Percentiles rank a stretch among this genome's conserved stretches.
These are phyloP conservation scores for Thymelicus sylvestris DNA, from an alignment of 2,888 invertebrate species.

Conservation along the genomic window DNA sequence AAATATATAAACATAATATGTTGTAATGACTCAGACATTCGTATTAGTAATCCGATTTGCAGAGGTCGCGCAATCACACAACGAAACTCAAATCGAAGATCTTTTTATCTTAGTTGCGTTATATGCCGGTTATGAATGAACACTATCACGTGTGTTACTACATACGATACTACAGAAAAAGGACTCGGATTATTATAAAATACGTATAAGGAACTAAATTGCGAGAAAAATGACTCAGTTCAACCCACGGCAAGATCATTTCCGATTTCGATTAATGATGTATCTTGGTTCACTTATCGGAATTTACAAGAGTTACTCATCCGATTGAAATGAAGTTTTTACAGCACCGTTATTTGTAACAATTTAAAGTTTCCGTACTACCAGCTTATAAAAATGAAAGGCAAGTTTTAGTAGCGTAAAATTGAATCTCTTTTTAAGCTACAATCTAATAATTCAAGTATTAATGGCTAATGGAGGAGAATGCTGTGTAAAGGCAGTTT, in stretches of 20 bases:
- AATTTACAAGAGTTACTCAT: constrained; percentile 45
- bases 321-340: constrained; percentile 12
- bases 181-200: constrained; percentile 51
- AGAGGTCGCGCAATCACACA: constrained; percentile 10
- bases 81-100: constrained; percentile 31
- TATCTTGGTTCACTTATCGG: constrained; percentile 44
- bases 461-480: background rate
- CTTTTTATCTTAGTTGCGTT: constrained; percentile 62
- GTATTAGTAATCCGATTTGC: constrained; percentile 19
- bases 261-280: constrained; percentile 59
- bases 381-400: constrained; percentile 10
- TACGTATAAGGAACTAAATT: constrained; percentile 52
- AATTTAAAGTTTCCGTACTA: background rate
- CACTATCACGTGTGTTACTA: constrained; percentile 56
- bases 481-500: background rate
- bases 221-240: constrained; percentile 55
- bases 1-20: constrained; percentile 16
- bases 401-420: background rate
- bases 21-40: constrained; percentile 19
- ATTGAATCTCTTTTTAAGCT: background rate
- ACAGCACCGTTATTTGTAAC: constrained; percentile 8
- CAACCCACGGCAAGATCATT: constrained; percentile 58
- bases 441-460: background rate
- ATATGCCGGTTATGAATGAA: constrained; percentile 72
- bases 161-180: constrained; percentile 37